Evolutionary conservation across 2,888 invertebrate species (phyloP), one percentile per base, ranked within the genome.

Genomic region (Apodemia mormo): DNA sequence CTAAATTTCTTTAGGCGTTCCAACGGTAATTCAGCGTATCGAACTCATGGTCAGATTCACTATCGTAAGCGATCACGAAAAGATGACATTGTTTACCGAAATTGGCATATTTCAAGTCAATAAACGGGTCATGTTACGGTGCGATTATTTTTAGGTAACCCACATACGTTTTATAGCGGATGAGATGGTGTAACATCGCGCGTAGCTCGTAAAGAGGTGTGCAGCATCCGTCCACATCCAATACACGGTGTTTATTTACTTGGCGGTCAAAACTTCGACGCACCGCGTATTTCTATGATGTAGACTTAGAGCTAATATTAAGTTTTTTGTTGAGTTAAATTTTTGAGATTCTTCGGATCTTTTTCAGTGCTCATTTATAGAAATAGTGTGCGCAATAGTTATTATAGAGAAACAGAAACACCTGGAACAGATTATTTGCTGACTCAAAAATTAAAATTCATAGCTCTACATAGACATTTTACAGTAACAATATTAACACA

Each of bases 251-350:
- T 91, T 89, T 90, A 88, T 92, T 90, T 90, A 89, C 89, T 84
- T 84, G 82, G 89, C 68, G 9, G 90, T 91, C 92, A 90, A 89
- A 90, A 89, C 86, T 90, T 90, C 88, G 88, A 89, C 90, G 89
- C 52, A 52, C 7, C 7, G 52, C n/a, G 52, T 58, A 58, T 10
- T 58, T 29, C 29, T 58, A 29, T 10, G 10, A 58, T 58, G 1
- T 58, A 58, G 56, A 3, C 56, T 2, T 29, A 58, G 56, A 58
- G 56, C 30, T 7, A 7, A 52, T n/a, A n/a, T 22, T 22, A 22
- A 22, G 22, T 0, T 22, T 22, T 22, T 22, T 22, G 22, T 22
- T 22, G 22, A 22, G 22, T 22, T 22, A 22, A 22, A 22, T 22
- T 22, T 22, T 22, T 22, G 22, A 22, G 22, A 22, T 22, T 22